phyloP scores from a whole-genome alignment of 2,797 vertebrate species.

The Aratinga solstitialis region DNA sequence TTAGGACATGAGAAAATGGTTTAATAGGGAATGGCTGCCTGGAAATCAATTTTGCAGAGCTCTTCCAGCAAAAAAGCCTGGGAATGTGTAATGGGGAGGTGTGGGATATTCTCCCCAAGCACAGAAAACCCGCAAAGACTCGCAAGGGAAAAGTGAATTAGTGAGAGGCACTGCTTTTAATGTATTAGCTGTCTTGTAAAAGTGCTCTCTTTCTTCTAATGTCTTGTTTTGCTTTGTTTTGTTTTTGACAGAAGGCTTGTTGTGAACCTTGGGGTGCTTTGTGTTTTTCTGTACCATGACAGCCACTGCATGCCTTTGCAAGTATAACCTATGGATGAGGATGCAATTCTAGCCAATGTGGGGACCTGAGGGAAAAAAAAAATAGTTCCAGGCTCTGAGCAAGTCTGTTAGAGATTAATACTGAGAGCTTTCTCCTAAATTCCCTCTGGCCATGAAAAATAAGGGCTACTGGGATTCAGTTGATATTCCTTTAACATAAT shows the following conservation, averaged over 20 bases:
- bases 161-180: neutral
- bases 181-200: neutral
- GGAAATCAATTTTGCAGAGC: neutral
- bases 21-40: neutral
- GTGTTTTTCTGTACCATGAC: neutral
- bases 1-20: neutral
- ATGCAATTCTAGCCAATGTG: neutral
- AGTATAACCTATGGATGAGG: neutral
- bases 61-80: neutral
- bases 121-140: neutral
- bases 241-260: neutral
- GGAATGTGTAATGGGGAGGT: fast-evolving
- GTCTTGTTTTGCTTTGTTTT: neutral
- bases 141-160: neutral
- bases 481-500: neutral
- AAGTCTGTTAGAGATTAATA: neutral
- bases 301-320: neutral
- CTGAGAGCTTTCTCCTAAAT: neutral
- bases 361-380: neutral
- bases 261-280: neutral
- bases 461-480: neutral
- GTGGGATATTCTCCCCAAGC: neutral
- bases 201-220: neutral
- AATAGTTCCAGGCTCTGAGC: neutral
- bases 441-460: neutral